Evolutionary conservation across 92 coral and sea anemone species (phyloP).

Genomic region (Heteractis magnifica): DNA sequence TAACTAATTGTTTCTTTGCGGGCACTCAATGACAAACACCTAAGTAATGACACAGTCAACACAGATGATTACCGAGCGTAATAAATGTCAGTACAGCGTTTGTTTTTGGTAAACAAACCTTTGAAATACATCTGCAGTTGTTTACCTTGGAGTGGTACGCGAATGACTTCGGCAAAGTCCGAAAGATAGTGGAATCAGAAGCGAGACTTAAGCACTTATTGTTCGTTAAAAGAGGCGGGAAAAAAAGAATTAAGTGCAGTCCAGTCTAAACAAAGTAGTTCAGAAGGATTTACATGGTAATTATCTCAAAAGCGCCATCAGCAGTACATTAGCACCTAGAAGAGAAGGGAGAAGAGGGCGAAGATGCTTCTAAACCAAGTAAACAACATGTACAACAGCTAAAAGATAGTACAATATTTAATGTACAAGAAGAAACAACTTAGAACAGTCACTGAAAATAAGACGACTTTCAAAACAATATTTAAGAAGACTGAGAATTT

Average conservation of each 20-base stretch:
- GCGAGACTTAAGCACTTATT: constrained; percentile 12
- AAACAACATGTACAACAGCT: not conserved
- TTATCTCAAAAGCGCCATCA: constrained; percentile 11
- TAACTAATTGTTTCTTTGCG: not conserved
- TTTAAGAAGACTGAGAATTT: too few relatives aligned
- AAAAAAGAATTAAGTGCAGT: not conserved
- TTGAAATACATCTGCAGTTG: not conserved
- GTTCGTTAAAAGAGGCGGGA: constrained; percentile 28
- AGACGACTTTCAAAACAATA: too few relatives aligned
- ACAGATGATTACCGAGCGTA: not conserved
- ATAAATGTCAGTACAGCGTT: constrained; percentile 1
- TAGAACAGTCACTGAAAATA: too few relatives aligned
- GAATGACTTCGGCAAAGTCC: constrained; percentile 1
- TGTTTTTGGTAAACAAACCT: not conserved
- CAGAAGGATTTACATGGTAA: not conserved
- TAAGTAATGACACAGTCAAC: not conserved
- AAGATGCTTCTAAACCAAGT: not conserved
- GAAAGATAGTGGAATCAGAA: not conserved
- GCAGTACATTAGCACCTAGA: not conserved
- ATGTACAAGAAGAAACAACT: too few relatives aligned
- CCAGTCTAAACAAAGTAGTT: not conserved
- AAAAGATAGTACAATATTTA: too few relatives aligned
- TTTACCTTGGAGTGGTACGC: not conserved
- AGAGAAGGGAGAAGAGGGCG: not conserved
- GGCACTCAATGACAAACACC: not conserved